Evolutionary conservation across 2,797 vertebrate genomes (phyloP).

Genomic region (Coregonus suidteri): DNA sequence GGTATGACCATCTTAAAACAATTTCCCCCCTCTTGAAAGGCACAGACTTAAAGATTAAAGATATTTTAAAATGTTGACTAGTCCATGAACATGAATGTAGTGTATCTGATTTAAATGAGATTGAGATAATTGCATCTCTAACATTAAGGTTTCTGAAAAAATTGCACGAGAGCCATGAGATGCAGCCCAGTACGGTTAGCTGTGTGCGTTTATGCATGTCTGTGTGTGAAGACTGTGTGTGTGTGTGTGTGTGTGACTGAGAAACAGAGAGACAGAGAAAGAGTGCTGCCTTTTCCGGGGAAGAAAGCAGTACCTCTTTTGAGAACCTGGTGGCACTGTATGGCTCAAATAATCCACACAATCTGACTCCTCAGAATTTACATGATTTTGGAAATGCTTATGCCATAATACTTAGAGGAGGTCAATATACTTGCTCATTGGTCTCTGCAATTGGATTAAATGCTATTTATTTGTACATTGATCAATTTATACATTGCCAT

Average conservation of each 20-base stretch:
- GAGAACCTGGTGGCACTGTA: slow-evolving; percentile 78
- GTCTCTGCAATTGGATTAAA: not conserved
- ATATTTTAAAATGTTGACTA: no score
- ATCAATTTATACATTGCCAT: not conserved
- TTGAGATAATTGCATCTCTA: not conserved
- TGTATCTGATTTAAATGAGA: not conserved
- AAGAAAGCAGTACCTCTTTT: slow-evolving; percentile 60
- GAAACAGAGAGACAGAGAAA: no score
- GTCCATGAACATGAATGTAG: not conserved
- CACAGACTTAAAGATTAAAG: no score
- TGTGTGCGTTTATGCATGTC: no score
- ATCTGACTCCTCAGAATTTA: slow-evolving; percentile 3
- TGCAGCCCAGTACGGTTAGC: no score
- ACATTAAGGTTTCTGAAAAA: not conserved
- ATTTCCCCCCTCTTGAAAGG: no score
- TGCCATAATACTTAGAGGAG: not conserved
- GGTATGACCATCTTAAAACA: no score
- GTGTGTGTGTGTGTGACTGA: no score
- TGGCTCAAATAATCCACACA: slow-evolving; percentile 55
- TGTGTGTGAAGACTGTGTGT: no score
- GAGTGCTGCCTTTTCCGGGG: not conserved
- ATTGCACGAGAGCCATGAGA: no score
- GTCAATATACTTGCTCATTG: not conserved
- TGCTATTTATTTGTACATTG: not conserved
- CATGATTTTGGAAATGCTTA: slow-evolving; percentile 19